These are phyloP conservation scores for Chloebia gouldiae DNA, from an alignment of 2,113 vertebrate genomes.

Conservation along the genomic window DNA sequence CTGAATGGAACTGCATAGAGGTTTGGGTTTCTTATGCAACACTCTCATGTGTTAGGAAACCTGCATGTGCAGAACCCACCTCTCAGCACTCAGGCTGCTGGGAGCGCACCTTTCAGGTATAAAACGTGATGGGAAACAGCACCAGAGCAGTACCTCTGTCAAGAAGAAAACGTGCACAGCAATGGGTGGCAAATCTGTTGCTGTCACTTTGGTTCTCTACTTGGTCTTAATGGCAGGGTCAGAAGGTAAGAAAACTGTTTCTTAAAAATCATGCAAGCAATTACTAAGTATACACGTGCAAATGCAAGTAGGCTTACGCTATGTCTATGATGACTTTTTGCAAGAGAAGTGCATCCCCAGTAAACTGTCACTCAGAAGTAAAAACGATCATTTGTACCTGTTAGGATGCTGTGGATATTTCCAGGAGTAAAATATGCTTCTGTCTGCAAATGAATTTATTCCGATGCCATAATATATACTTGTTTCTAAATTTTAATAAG, in stretches of 20 bases:
- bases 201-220: slow-evolving; percentile 9
- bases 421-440: not conserved
- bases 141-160: not conserved
- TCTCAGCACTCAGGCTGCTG: not conserved
- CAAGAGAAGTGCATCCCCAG: not conserved
- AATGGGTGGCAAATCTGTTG: not conserved
- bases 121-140: not conserved
- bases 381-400: not conserved
- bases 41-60: not conserved
- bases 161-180: not conserved
- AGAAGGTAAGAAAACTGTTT: slow-evolving; percentile 71
- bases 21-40: not conserved
- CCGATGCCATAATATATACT: too few relatives aligned
- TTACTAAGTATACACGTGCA: not conserved
- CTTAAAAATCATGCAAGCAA: not conserved
- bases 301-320: not conserved
- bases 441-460: not conserved
- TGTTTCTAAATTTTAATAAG: not conserved
- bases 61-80: not conserved
- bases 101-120: not conserved
- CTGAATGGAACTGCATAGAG: not conserved
- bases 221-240: slow-evolving; percentile 52
- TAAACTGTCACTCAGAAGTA: not conserved
- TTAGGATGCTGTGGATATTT: not conserved
- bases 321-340: not conserved